Percentiles rank a stretch among this genome's conserved stretches.
These are phyloP conservation scores for Andrena cerasifolii DNA, from an alignment of 1,140 invertebrate genomes.

Conservation along the genomic window DNA sequence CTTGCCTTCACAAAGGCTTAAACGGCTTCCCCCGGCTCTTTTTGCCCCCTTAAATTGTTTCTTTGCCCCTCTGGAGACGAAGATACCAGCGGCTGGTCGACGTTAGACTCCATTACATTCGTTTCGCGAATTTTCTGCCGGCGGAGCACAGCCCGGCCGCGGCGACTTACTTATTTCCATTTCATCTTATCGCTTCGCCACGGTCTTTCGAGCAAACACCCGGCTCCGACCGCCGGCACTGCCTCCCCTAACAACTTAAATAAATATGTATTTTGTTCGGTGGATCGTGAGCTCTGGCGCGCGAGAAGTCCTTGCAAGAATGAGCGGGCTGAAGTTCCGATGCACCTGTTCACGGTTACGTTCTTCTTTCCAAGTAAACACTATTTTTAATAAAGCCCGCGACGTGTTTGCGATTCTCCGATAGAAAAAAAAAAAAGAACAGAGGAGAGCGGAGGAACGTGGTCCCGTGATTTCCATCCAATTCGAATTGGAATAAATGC, in stretches of 20 bases:
- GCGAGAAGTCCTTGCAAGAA: not conserved
- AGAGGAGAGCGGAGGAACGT: no score
- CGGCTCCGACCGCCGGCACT: not conserved
- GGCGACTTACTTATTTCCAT: constrained; percentile 1
- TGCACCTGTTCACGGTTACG: not conserved
- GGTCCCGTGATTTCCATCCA: not conserved
- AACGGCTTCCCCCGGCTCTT: constrained; percentile 46
- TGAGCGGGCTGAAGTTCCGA: not conserved
- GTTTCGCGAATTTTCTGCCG: constrained; percentile 9
- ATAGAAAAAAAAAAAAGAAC: no score
- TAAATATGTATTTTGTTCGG: constrained; percentile 2
- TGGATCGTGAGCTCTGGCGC: not conserved
- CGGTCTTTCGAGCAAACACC: not conserved
- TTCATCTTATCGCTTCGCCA: constrained; percentile 2
- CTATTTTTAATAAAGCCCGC: not conserved
- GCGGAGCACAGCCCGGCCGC: no score
- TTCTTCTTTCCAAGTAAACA: not conserved
- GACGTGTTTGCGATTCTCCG: not conserved
- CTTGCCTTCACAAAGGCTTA: constrained; percentile 38
- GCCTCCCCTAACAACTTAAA: not conserved
- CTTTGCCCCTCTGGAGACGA: not conserved
- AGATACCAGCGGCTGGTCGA: constrained; percentile 14
- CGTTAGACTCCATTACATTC: constrained; percentile 3
- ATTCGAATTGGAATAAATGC: not conserved
- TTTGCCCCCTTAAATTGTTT: constrained; percentile 36